Evolutionary conservation across 1,140 invertebrate species (phyloP).

Genomic region (Coelopa frigida): DNA sequence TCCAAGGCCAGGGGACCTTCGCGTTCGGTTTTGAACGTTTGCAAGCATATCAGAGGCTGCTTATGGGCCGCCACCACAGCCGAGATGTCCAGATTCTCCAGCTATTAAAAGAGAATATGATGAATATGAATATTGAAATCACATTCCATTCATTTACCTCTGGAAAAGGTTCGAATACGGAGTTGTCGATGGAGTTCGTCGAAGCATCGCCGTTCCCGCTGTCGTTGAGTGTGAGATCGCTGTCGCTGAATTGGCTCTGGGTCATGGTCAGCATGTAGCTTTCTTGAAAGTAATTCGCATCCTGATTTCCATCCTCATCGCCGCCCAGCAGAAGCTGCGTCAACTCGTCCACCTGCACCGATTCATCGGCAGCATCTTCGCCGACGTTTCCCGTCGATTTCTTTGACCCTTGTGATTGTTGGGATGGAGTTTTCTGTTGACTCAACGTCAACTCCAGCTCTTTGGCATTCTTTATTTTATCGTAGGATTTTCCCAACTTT

Average conservation of each 20-base stretch:
- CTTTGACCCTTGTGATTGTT: neutral
- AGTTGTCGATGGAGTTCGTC: constrained; percentile 34
- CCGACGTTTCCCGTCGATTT: neutral
- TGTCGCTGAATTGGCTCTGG: constrained; percentile 44
- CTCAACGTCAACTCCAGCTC: constrained; percentile 15
- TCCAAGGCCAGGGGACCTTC: constrained; percentile 63
- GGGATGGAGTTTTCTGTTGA: constrained; percentile 17
- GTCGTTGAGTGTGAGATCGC: constrained; percentile 15
- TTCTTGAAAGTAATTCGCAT: constrained; percentile 46
- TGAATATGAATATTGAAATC: no score
- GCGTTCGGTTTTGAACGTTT: constrained; percentile 63
- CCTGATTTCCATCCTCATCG: constrained; percentile 32
- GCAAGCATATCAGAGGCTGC: constrained; percentile 61
- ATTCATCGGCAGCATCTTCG: neutral
- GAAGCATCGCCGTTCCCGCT: constrained; percentile 21
- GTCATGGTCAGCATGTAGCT: constrained; percentile 63
- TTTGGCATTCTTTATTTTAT: constrained; percentile 17
- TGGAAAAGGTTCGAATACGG: constrained; percentile 59
- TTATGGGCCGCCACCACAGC: constrained; percentile 46
- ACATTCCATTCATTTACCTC: constrained; percentile 50
- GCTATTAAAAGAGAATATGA: constrained; percentile 41
- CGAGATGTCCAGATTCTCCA: constrained; percentile 59
- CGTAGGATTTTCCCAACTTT: constrained; percentile 49
- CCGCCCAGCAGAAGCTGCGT: constrained; percentile 25
- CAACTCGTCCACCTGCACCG: constrained; percentile 23